Conservation (phyloP, 2,113 vertebrate genomes). For the Otis tarda region DNA sequence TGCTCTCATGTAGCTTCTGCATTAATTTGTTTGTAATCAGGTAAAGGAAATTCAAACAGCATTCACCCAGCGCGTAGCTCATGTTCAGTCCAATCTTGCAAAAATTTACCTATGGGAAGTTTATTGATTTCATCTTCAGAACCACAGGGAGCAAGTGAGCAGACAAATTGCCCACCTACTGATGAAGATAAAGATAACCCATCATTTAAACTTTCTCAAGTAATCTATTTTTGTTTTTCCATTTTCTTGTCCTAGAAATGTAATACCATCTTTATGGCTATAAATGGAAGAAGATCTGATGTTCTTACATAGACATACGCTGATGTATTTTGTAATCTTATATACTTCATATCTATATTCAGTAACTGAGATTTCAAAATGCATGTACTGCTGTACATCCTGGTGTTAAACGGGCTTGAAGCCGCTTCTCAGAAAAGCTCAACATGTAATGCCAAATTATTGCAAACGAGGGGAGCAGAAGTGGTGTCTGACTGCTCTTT, state of each 20-base stretch:
- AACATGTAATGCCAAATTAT: not conserved
- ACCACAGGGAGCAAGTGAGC: not conserved
- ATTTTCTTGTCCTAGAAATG: not conserved
- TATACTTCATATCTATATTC: not conserved
- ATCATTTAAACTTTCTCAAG: not conserved
- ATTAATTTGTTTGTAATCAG: not conserved
- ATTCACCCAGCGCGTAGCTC: not conserved
- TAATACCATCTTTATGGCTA: not conserved
- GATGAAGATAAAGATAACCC: not conserved
- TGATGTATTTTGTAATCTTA: constrained; percentile 20
- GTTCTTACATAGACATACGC: not conserved
- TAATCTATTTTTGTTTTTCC: not conserved
- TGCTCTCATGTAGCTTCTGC: not conserved
- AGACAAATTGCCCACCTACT: not conserved
- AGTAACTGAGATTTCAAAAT: constrained; percentile 9
- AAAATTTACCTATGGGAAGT: not conserved
- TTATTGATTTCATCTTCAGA: not conserved
- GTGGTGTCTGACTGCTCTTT: not conserved
- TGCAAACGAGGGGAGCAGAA: not conserved
- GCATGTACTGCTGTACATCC: not conserved
- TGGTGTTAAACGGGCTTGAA: not conserved
- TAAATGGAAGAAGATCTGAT: constrained; percentile 32
- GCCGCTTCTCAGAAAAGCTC: not conserved
- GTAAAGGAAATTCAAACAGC: not conserved
- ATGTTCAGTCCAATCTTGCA: not conserved